Evolutionary conservation across 1,140 invertebrate species (phyloP), one percentile per base, ranked within the genome.

Genomic region (Tetragonula clypearis): DNA sequence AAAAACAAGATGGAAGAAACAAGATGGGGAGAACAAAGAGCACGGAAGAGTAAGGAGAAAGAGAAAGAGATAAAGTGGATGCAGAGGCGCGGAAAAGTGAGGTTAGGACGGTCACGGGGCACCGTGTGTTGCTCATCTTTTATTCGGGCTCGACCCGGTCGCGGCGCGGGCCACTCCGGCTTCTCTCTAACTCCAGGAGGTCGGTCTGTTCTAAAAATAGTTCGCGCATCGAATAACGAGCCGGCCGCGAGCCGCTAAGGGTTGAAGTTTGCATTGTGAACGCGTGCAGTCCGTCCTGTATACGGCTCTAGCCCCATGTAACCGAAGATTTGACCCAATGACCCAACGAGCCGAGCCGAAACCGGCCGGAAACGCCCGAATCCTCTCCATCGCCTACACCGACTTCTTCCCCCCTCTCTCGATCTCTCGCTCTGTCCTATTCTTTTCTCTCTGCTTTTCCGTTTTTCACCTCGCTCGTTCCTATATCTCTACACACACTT

Each of bases 241-340:
- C 85, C 85, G 90, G 89, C 80, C 69, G 76, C 65, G n/a, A 65
- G 21, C 72, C 58, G 79, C 66, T 60, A 81, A 86, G 68, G 85
- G 85, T 87, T 89, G 86, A 90, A 92, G 92, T 92, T 93, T 93
- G 92, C 90, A 93, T 93, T 93, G 92, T 92, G 90, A 92, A 91
- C 87, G 87, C 84, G 88, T 84, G 89, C 84, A 88, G 82, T 73
- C 85, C 53, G 62, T 49, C n/a, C 80, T 82, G 88, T 87, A 75
- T 84, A 85, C 86, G 80, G 86, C 89, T 35, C 66, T 88, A 88
- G 23, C 78, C 78, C 83, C 78, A 89, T 92, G 89, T 90, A 87
- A 90, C 89, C 90, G 84, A 91, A 87, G 86, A 93, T 94, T 93
- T 94, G 93, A 93, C 93, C 93, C 91, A 93, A 93, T 93, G 93